These are phyloP conservation scores for Choloepus didactylus DNA, from an alignment of 2,797 vertebrate genomes.

Conservation along the genomic window DNA sequence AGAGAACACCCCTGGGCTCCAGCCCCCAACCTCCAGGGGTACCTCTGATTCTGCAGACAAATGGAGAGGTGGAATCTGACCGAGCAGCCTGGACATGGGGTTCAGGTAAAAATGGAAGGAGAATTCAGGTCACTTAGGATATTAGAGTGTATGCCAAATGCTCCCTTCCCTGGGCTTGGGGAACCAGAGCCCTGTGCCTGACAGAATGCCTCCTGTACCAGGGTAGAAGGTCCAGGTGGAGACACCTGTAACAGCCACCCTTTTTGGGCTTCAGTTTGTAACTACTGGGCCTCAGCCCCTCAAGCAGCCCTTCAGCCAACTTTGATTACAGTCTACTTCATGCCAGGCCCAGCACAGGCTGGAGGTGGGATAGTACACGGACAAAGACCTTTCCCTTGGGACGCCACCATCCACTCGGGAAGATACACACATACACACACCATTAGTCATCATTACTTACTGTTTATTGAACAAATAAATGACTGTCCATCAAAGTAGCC, in stretches of 20 bases:
- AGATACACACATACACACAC: neutral
- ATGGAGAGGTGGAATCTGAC: slow-evolving; percentile 1
- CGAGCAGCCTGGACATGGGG: slow-evolving; percentile 9
- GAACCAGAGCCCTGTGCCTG: neutral
- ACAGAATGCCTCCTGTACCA: neutral
- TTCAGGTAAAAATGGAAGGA: slow-evolving; percentile 48
- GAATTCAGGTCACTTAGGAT: slow-evolving; percentile 39
- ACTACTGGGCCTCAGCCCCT: neutral
- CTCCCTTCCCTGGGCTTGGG: neutral
- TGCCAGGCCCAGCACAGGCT: neutral
- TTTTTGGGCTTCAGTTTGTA: neutral
- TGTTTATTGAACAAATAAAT: slow-evolving; percentile 62
- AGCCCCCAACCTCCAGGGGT: neutral
- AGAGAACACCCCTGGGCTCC: neutral
- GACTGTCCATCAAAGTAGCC: neutral
- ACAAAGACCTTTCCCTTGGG: slow-evolving; percentile 11
- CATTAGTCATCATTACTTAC: slow-evolving; percentile 27
- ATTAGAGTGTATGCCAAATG: slow-evolving; percentile 14
- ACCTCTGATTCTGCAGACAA: slow-evolving; percentile 8
- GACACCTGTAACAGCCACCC: neutral
- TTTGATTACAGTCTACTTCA: slow-evolving; percentile 2
- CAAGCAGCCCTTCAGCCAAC: neutral
- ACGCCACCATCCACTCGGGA: slow-evolving; percentile 10
- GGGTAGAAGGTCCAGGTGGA: neutral
- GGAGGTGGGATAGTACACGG: neutral